These are phyloP conservation scores for Balaenoptera acutorostrata DNA, from an alignment of 2,113 vertebrate species.

Conservation along the genomic window DNA sequence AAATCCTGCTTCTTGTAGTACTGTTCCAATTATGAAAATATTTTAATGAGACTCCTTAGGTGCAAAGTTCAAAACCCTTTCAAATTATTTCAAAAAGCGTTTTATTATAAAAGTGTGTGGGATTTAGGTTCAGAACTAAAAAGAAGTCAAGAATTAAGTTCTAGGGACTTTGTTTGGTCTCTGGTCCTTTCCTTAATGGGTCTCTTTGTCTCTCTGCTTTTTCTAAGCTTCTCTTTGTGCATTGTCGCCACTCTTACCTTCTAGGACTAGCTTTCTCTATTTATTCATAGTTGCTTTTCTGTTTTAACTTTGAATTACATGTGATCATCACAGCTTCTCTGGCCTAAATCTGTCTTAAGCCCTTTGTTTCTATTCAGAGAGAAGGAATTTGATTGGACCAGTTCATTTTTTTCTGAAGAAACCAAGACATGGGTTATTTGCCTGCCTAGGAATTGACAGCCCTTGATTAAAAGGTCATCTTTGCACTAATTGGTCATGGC, in stretches of 20 bases:
- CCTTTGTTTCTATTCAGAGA: neutral
- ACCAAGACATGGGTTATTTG: neutral
- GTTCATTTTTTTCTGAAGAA: neutral
- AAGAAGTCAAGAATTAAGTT: neutral
- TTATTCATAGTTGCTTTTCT: neutral
- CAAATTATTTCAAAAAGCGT: neutral
- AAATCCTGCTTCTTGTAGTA: neutral
- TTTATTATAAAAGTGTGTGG: neutral
- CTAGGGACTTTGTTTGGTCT: neutral
- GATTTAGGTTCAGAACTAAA: neutral
- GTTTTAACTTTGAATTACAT: neutral
- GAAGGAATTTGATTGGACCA: neutral
- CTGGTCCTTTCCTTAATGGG: neutral
- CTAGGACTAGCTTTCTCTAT: neutral
- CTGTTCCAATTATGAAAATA: neutral
- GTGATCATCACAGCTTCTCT: neutral
- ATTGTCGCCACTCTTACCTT: neutral
- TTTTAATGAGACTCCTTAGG: neutral
- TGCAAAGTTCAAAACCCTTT: neutral
- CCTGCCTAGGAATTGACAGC: neutral
- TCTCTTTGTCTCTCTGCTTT: neutral
- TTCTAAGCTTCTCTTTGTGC: neutral
- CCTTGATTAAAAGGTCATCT: neutral
- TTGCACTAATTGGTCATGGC: neutral
- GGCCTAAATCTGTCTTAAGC: neutral